Evolutionary conservation across 2,797 vertebrate species (phyloP).

Genomic region (Myoxocephalus aenaeus): DNA sequence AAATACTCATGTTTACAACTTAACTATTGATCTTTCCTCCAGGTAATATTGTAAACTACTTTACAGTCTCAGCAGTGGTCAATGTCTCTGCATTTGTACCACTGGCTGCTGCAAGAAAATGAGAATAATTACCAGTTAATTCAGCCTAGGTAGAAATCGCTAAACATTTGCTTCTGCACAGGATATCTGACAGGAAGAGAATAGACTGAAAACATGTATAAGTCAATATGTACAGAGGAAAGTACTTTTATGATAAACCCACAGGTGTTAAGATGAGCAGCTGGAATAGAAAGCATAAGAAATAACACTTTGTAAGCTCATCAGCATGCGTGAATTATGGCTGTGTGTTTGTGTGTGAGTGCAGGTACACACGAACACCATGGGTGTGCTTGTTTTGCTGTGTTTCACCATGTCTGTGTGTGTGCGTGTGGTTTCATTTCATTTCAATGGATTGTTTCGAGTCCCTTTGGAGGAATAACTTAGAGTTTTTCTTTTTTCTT

Average conservation of each 20-base stretch:
- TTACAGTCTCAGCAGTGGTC: not conserved
- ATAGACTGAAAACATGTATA: not conserved
- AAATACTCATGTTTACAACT: constrained; percentile 31
- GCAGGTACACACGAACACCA: not conserved
- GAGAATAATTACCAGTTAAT: constrained; percentile 34
- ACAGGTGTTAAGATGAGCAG: constrained; percentile 26
- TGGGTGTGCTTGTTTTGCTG: not conserved
- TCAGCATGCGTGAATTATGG: not conserved
- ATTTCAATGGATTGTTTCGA: constrained; percentile 25
- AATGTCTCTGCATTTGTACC: not conserved
- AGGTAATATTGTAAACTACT: not conserved
- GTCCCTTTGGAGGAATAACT: constrained; percentile 33
- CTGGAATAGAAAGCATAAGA: constrained; percentile 25
- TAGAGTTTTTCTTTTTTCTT: constrained; percentile 18
- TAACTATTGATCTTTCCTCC: not conserved
- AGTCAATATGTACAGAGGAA: not conserved
- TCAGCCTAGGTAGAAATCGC: constrained; percentile 12
- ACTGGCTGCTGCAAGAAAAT: constrained; percentile 14
- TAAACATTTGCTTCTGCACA: not conserved
- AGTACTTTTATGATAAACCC: constrained; percentile 16
- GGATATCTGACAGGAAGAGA: constrained; percentile 11
- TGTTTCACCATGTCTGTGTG: not conserved
- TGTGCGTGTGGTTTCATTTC: constrained; percentile 13
- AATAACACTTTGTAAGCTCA: constrained; percentile 14
- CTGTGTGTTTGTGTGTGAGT: not conserved